These are phyloP conservation scores for Lutra lutra DNA, from an alignment of 2,797 vertebrate species.

Conservation along the genomic window DNA sequence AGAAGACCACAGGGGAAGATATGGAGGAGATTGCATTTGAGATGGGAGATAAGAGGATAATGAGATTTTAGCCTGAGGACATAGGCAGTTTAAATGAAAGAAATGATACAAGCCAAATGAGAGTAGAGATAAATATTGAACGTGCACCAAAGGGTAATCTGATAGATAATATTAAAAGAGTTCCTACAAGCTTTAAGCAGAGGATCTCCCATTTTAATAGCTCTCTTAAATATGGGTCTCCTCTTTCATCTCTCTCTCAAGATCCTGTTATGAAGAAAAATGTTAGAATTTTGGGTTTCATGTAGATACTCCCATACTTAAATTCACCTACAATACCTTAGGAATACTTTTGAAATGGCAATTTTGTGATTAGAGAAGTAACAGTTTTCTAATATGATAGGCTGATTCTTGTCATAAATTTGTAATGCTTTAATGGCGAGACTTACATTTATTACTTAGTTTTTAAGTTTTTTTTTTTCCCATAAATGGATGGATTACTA, in stretches of 20 bases:
- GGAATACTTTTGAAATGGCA: slow-evolving; percentile 37
- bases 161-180: background rate
- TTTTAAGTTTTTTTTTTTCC: background rate
- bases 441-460: slow-evolving; percentile 19
- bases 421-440: background rate
- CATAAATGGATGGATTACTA: slow-evolving; percentile 67
- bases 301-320: background rate
- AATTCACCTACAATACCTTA: background rate
- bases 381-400: background rate
- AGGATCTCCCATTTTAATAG: background rate
- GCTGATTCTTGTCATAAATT: slow-evolving; percentile 36
- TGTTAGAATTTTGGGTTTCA: background rate
- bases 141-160: background rate
- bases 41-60: background rate
- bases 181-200: background rate
- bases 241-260: background rate
- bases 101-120: background rate
- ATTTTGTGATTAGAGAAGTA: slow-evolving; percentile 20
- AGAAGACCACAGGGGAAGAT: background rate
- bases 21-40: background rate
- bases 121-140: background rate
- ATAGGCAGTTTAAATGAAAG: background rate
- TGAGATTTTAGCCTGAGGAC: background rate
- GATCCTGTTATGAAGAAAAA: background rate
- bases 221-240: background rate